phyloP scores from a whole-genome alignment of 2,113 vertebrate species.

The Colossoma macropomum region DNA sequence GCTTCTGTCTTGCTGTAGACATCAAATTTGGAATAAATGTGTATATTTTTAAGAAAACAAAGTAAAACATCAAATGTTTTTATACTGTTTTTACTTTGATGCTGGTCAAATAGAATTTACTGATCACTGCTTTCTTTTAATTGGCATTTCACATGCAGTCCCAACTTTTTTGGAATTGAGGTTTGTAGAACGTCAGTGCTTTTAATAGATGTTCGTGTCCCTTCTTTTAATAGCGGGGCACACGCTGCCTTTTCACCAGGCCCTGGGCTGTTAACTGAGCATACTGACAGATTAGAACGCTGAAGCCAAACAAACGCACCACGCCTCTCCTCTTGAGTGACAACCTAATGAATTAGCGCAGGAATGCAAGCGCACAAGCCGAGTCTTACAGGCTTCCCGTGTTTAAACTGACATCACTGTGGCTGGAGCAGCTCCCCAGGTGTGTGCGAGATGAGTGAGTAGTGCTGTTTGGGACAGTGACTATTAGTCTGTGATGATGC shows the following conservation, averaged over 20 bases:
- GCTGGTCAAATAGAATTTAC: no score
- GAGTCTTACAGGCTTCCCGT: neutral
- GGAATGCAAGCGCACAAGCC: slow-evolving; percentile 19
- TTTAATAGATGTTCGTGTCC: no score
- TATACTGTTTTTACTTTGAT: no score
- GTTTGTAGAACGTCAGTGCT: neutral
- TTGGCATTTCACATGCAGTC: no score
- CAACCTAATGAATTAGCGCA: slow-evolving; percentile 21
- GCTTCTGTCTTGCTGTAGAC: no score
- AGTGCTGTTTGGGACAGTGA: slow-evolving; percentile 2
- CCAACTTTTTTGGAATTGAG: no score
- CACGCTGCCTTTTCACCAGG: neutral
- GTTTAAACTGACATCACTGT: neutral
- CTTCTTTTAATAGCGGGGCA: neutral
- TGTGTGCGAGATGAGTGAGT: neutral
- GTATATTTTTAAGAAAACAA: no score
- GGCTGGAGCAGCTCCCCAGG: slow-evolving; percentile 17
- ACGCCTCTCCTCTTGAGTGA: slow-evolving; percentile 13
- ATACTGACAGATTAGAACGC: neutral
- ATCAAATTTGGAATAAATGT: no score
- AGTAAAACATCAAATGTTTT: no score
- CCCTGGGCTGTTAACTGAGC: neutral
- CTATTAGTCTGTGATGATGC: slow-evolving; percentile 4
- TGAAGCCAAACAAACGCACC: slow-evolving; percentile 2
- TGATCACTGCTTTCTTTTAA: no score